Conservation (phyloP, 2,888 invertebrate genomes). For the Tachina lurida region DNA sequence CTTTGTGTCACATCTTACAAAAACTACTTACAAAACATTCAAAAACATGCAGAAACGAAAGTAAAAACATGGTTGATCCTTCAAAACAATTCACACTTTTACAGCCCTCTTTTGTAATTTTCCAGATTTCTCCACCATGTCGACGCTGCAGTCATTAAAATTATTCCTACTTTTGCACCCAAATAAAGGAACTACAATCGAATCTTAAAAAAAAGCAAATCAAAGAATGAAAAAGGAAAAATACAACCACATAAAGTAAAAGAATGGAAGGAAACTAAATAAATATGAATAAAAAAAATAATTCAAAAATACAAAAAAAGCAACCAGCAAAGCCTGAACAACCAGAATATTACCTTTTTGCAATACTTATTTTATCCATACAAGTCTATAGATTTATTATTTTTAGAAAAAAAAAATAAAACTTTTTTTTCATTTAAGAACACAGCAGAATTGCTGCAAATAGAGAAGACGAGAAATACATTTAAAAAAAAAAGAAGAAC, state of each 20-base stretch:
- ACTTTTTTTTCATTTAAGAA: not conserved
- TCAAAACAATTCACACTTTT: constrained; percentile 35
- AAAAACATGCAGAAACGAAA: no score
- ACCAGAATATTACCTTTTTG: constrained; percentile 66
- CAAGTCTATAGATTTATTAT: constrained; percentile 61
- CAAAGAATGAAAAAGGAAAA: constrained; percentile 46
- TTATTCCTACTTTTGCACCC: constrained; percentile 57
- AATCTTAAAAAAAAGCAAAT: constrained; percentile 16
- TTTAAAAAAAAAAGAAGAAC: not conserved
- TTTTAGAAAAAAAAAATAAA: not conserved
- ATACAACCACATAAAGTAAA: constrained; percentile 19
- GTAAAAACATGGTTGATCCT: no score
- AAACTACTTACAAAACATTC: no score
- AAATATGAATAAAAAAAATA: constrained; percentile 38
- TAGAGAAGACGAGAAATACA: constrained; percentile 8
- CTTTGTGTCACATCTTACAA: no score
- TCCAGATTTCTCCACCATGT: constrained; percentile 22
- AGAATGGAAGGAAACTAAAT: constrained; percentile 56
- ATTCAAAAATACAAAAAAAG: constrained; percentile 9
- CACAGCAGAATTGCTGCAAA: constrained; percentile 25
- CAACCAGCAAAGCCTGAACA: constrained; percentile 65
- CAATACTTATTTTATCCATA: constrained; percentile 38
- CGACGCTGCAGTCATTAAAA: constrained; percentile 36
- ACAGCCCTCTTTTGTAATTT: constrained; percentile 2
- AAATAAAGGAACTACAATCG: constrained; percentile 48